A percentile compares a stretch with the other conserved stretches of the same genome.
Conservation (phyloP, 2,888 invertebrate genomes). For the Sinelater perroti region DNA sequence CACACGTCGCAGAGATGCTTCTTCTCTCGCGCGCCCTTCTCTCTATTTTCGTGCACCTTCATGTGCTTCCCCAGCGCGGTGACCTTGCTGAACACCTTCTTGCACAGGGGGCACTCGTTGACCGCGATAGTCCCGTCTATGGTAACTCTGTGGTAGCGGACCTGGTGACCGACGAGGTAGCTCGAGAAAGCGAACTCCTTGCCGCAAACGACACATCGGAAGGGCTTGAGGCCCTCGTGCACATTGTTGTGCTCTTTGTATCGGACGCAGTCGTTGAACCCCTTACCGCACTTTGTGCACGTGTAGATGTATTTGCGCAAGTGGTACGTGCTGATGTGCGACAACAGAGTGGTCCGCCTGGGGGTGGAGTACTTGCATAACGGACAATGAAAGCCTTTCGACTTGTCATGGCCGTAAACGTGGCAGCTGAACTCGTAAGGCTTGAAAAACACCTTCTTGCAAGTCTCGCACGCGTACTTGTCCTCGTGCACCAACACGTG, state of each 20-base stretch:
- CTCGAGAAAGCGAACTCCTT: conserved; percentile 63
- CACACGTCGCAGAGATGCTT: conserved; percentile 43
- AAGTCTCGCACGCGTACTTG: conserved; percentile 47
- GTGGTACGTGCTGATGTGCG: conserved; percentile 55
- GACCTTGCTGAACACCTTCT: conserved; percentile 50
- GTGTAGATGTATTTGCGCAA: conserved; percentile 60
- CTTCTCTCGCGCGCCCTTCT: conserved; percentile 48
- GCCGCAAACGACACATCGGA: conserved; percentile 64
- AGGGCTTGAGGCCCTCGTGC: conserved; percentile 64
- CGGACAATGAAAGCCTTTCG: conserved; percentile 51
- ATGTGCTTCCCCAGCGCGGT: conserved; percentile 61
- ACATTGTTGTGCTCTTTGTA: conserved; percentile 67
- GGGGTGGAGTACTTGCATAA: conserved; percentile 51
- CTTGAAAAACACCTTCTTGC: conserved; percentile 51
- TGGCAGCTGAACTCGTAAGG: conserved; percentile 55
- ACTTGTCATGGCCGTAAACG: conserved; percentile 50
- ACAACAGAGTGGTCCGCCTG: conserved; percentile 49
- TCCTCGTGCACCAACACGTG: conserved; percentile 38
- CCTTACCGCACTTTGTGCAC: conserved; percentile 65
- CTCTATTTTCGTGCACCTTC: conserved; percentile 23
- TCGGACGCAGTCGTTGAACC: conserved; percentile 64
- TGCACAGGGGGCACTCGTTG: conserved; percentile 54
- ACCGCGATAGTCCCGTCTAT: conserved; percentile 60
- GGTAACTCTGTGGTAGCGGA: conserved; percentile 53
- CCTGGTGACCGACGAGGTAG: conserved; percentile 51